phyloP scores from a whole-genome alignment of 2,888 invertebrate genomes.

The Nephrotoma flavescens region DNA sequence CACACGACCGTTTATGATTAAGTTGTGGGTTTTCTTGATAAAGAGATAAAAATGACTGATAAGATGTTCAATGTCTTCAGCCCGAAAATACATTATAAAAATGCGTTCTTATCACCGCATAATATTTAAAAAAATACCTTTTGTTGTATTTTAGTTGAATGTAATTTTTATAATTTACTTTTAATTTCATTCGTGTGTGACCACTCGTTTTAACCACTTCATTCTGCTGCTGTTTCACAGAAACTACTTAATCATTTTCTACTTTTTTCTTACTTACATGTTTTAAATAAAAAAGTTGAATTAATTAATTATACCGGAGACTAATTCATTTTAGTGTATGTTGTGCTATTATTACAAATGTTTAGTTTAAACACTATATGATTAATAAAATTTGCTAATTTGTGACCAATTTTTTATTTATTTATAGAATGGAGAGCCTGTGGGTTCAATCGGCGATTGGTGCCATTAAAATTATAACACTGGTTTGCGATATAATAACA shows the following conservation, averaged over 20 bases:
- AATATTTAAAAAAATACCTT: not conserved
- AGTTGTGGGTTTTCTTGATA: not conserved
- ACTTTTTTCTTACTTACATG: not conserved
- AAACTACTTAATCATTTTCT: not conserved
- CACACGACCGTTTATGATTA: not conserved
- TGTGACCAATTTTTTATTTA: slow-evolving; percentile 8
- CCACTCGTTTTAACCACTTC: not conserved
- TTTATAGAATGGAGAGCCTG: slow-evolving; percentile 45
- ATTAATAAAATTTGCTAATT: not conserved
- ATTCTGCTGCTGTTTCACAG: not conserved
- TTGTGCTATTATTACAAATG: not conserved
- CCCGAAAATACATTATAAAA: not conserved
- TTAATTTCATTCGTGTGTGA: not conserved
- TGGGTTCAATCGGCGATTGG: slow-evolving; percentile 57
- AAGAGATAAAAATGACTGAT: not conserved
- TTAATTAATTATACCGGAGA: not conserved
- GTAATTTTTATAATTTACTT: not conserved
- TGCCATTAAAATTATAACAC: slow-evolving; percentile 64
- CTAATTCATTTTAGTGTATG: not conserved
- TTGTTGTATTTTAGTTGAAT: not conserved
- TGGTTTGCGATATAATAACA: slow-evolving; percentile 80
- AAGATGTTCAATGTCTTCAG: not conserved
- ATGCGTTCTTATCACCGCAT: not conserved
- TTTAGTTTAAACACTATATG: not conserved
- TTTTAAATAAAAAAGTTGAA: not conserved